Evolutionary conservation across 2,888 invertebrate genomes (phyloP).

Genomic region (Perithous albicinctus): DNA sequence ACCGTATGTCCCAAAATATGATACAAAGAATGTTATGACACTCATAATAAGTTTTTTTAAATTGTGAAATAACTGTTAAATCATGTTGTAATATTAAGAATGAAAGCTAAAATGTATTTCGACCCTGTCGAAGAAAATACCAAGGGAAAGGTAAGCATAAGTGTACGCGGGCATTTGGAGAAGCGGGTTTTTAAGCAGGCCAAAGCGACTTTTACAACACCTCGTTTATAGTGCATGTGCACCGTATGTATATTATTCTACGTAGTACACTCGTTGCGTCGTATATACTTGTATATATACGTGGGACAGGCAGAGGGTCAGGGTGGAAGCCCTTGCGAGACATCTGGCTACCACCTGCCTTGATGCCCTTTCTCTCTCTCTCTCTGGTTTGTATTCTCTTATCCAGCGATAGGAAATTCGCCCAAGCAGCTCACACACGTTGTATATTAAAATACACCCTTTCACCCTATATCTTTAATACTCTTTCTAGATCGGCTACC

Average conservation of each 20-base stretch:
- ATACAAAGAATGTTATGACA: too few species aligned
- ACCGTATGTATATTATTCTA: slow-evolving; percentile 50
- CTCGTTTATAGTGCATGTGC: slow-evolving; percentile 34
- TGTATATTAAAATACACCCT: slow-evolving; percentile 11
- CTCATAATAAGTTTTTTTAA: too few species aligned
- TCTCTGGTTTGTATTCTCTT: slow-evolving; percentile 7
- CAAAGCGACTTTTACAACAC: slow-evolving; percentile 32
- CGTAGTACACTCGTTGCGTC: slow-evolving; percentile 56
- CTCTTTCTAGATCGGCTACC: background rate
- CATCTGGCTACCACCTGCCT: slow-evolving; percentile 85
- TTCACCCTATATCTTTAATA: background rate
- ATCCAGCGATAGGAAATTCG: slow-evolving; percentile 11
- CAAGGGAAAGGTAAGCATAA: background rate
- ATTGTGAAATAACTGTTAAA: background rate
- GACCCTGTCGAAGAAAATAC: slow-evolving; percentile 4
- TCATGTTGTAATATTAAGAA: background rate
- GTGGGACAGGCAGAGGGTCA: slow-evolving; percentile 70
- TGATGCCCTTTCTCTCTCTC: slow-evolving; percentile 73
- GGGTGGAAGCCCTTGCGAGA: slow-evolving; percentile 81
- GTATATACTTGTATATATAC: slow-evolving; percentile 53
- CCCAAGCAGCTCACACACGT: slow-evolving; percentile 20
- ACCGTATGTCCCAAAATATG: too few species aligned
- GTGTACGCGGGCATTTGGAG: slow-evolving; percentile 16
- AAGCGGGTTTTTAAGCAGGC: slow-evolving; percentile 1
- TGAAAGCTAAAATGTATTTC: background rate